Evolutionary conservation across 2,113 vertebrate species (phyloP), one percentile per base, ranked within the genome.

Genomic region (Willisornis vidua): DNA sequence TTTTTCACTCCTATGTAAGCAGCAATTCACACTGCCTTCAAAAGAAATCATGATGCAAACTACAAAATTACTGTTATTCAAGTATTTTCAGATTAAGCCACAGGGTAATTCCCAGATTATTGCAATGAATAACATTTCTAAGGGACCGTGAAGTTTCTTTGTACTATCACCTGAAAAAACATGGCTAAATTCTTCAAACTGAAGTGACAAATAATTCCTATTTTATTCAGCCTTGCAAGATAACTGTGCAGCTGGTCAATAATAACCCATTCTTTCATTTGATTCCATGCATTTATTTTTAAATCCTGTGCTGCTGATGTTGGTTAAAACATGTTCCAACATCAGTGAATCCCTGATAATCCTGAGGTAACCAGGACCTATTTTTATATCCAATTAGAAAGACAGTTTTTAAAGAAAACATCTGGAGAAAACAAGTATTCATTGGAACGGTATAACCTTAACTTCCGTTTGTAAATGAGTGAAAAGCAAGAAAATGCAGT

Each of bases 281-380:
- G 48, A 85, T 93, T 92, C 80, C 17, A 79, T 49, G 33, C 28
- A 74, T 90, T 95, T 95, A 28, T 77, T 96, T 97, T 97, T 90
- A 80, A 85, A 90, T 74, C 13, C 13, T 76, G 22, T 6, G 37
- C 26, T 87, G 17, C 18, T 54, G 37, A 83, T n/a, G 9, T 70
- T 91, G 49, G 17, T 93, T 93, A 90, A 96, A 97, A 92, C 4
- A 31, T 54, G 15, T 93, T 94, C 33, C 72, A 92, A 62, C 26
- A 75, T 49, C 72, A 79, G 9, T 49, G 45, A 90, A 90, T 84
- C 33, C 10, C 41, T 91, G 61, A 91, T 73, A 84, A 95, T 66
- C 51, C 37, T 94, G 77, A 63, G 54, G 76, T 87, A 95, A 91
- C 49, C 25, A 66, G 17, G 10, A 33, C 20, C 14, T 88, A 52